Conservation (phyloP, 2,113 vertebrate species). For the Hoplias malabaricus region DNA sequence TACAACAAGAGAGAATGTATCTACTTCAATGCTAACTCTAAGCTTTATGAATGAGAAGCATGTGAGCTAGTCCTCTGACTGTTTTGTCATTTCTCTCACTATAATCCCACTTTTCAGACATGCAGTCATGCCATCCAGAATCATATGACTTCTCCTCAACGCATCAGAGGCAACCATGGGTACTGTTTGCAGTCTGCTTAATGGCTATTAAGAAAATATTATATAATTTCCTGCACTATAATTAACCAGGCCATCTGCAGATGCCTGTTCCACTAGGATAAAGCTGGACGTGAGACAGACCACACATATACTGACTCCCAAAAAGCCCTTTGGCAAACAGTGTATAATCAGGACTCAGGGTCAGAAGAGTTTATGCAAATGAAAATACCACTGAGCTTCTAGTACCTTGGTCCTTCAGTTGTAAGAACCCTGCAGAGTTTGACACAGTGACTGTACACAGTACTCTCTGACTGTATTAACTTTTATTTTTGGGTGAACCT, state of each 20-base stretch:
- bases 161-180: constrained; percentile 9
- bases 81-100: not conserved
- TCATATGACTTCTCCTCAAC: constrained; percentile 5
- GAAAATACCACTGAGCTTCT: not conserved
- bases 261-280: constrained; percentile 28
- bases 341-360: not conserved
- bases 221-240: constrained; percentile 49
- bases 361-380: not conserved
- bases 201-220: constrained; percentile 60
- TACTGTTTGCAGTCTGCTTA: constrained; percentile 56
- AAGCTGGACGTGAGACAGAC: not conserved
- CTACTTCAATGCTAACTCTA: constrained; percentile 42
- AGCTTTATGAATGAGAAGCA: not conserved
- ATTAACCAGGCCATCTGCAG: constrained; percentile 53
- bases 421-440: not conserved
- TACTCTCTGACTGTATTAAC: not conserved
- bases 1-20: constrained; percentile 45
- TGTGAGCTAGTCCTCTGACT: not conserved
- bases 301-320: not conserved
- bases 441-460: no score
- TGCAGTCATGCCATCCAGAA: not conserved
- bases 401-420: not conserved
- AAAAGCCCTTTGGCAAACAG: not conserved
- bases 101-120: not conserved
- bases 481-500: not conserved